Evolutionary conservation across 2,113 vertebrate genomes (phyloP), one percentile per base, ranked within the genome.

Genomic region (Eolophus roseicapilla): DNA sequence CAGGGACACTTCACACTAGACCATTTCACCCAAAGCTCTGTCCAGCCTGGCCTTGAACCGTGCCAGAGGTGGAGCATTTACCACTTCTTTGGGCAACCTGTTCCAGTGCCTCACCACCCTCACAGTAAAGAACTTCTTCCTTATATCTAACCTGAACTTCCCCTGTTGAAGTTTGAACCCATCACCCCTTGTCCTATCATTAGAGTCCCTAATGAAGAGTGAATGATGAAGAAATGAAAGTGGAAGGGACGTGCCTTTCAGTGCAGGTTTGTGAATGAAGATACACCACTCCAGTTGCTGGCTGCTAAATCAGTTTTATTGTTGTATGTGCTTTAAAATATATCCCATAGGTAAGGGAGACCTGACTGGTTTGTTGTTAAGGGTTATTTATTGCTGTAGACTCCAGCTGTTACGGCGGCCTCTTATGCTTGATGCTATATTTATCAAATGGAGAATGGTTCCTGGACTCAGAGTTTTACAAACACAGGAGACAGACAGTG

Each of bases 231-330:
- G 86, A 90, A 95, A 96, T 92, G 69, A 68, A 95, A 96, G 43
- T 92, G 71, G 75, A 96, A 97, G 77, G 67, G 71, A 82, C 25
- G 1, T 73, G 57, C 90, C 71, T 97, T 44, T 96, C 86, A 77
- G 69, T 84, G 81, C 94, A 88, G 69, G 90, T 95, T 90, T 92
- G 74, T 96, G 86, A 95, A 86, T 82, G 62, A 92, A 94, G 41
- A 53, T 71, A 11, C 1, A 43, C 90, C 53, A 86, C 39, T 80
- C 57, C 46, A 76, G 11, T 57, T 97, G 82, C 92, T 90, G 81
- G 47, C 75, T 95, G 71, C 28, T 78, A 16, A 11, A 67, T 76
- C 52, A 46, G 3, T 59, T 89, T 79, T 55, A 9, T 47, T 46
- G 33, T 50, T 85, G 12, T n/a, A 28, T 39, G 37, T 46, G 10